Conservation (phyloP, 2,888 invertebrate species). For the Leuctra nigra region DNA sequence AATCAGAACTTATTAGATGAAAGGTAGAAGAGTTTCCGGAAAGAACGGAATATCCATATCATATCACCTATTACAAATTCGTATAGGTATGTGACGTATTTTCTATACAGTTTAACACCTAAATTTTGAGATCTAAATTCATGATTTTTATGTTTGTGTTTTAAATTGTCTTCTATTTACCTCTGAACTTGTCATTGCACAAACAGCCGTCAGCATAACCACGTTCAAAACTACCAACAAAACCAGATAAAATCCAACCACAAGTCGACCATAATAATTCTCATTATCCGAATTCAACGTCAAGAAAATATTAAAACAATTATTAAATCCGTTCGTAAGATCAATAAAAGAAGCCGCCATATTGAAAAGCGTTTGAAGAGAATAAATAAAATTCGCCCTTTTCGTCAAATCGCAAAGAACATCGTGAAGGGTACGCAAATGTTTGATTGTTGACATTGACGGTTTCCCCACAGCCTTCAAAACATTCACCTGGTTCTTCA, state of each 20-base stretch:
- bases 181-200: conserved; percentile 6
- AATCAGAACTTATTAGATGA: no score
- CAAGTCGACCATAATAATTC: not conserved
- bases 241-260: conserved; percentile 1
- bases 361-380: conserved; percentile 29
- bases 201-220: not conserved
- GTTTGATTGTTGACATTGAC: conserved; percentile 13
- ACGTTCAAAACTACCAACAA: not conserved
- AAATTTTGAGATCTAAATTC: no score
- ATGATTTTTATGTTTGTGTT: not conserved
- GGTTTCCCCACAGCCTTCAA: conserved; percentile 9
- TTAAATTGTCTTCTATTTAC: not conserved
- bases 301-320: conserved; percentile 8
- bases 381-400: conserved; percentile 30
- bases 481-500: not conserved
- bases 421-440: conserved; percentile 29
- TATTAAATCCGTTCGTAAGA: conserved; percentile 11
- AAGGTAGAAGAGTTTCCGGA: no score
- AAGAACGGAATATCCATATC: no score
- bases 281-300: not conserved
- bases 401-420: conserved; percentile 28
- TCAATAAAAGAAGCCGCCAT: conserved; percentile 29
- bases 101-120: no score
- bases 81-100: no score
- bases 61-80: no score